Evolutionary conservation across 2,113 vertebrate genomes (phyloP), one percentile per base, ranked within the genome.

Genomic region (Shinisaurus crocodilurus): DNA sequence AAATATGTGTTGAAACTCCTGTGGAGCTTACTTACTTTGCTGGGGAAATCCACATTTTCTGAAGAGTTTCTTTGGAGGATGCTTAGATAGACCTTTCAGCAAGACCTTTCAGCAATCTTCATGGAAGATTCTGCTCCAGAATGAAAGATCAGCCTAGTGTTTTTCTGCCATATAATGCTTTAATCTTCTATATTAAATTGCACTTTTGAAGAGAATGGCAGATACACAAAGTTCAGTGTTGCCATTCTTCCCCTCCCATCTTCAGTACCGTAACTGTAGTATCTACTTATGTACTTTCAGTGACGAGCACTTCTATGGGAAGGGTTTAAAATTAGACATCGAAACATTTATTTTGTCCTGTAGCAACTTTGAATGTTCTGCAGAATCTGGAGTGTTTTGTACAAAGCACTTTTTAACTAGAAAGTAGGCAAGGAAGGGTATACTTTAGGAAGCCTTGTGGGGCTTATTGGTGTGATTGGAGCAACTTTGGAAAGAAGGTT

Each of bases 121-220:
- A 29, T 48, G 45, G 45, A 65, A 50, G 40, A 60, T 48, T 84
- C 54, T 65, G 29, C 48, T 50, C 10, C 63, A 50, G 37, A n/a
- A 50, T 88, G 27, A 67, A 81, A 88, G 43, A 63, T 88, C 43
- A 70, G 12, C 45, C 43, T 37, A 60, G 77, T 34, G 37, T 54
- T 23, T 77, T 85, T 48, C 25, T 74, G 32, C 54, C 18, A 18
- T 48, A 45, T 6, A 25, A 84, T 77, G 57, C 45, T 50, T 34
- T 37, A 50, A 50, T 6, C 23, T 89, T 89, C 57, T 75, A 6
- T 54, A 70, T 50, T 81, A 79, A 88, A 88, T 88, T 70, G 50
- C 25, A 50, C 43, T n/a, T 45, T 23, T 45, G 43, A 76, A 45
- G 65, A 37, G 45, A 86, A 50, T 50, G 37, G 34, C 32, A 29